These are phyloP conservation scores for Triplophysa yarkandensis DNA, from an alignment of 2,797 vertebrate genomes.

Conservation along the genomic window DNA sequence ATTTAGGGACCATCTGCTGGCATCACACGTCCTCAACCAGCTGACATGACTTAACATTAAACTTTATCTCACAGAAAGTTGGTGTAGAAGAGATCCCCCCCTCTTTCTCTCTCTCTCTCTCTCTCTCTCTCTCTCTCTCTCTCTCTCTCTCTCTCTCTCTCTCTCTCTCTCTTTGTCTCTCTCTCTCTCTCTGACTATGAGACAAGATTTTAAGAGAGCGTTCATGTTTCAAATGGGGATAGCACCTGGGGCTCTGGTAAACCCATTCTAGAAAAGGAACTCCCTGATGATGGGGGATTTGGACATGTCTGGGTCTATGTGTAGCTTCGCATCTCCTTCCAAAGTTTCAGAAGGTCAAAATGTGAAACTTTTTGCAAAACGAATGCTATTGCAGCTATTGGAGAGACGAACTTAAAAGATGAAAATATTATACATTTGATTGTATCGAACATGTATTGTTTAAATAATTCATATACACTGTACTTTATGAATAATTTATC, in stretches of 20 bases:
- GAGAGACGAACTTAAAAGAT: background rate
- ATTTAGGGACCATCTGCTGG: slow-evolving; percentile 15
- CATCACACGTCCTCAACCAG: slow-evolving; percentile 1
- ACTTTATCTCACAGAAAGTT: slow-evolving; percentile 34
- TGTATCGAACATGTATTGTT: too few relatives aligned
- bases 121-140: background rate
- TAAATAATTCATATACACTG: too few relatives aligned
- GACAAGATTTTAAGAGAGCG: slow-evolving; percentile 45
- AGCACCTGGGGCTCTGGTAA: slow-evolving; percentile 59
- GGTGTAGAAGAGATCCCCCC: slow-evolving; percentile 13
- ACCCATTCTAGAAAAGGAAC: slow-evolving; percentile 41
- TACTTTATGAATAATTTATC: too few relatives aligned
- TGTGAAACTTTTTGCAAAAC: background rate
- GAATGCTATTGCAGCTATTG: background rate
- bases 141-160: slow-evolving; percentile 31
- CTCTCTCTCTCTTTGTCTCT: slow-evolving; percentile 3
- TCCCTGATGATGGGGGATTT: slow-evolving; percentile 35
- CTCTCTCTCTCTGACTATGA: slow-evolving; percentile 7
- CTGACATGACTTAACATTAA: slow-evolving; percentile 25
- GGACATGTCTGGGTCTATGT: slow-evolving; percentile 20
- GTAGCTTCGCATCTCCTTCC: slow-evolving; percentile 25
- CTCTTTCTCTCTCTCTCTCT: slow-evolving; percentile 24
- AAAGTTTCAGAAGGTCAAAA: slow-evolving; percentile 35
- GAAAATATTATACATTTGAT: too few relatives aligned
- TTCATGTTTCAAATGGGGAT: slow-evolving; percentile 58